Base-by-base conservation (phyloP, 2,797 vertebrate genomes). In the Lacerta agilis region DNA sequence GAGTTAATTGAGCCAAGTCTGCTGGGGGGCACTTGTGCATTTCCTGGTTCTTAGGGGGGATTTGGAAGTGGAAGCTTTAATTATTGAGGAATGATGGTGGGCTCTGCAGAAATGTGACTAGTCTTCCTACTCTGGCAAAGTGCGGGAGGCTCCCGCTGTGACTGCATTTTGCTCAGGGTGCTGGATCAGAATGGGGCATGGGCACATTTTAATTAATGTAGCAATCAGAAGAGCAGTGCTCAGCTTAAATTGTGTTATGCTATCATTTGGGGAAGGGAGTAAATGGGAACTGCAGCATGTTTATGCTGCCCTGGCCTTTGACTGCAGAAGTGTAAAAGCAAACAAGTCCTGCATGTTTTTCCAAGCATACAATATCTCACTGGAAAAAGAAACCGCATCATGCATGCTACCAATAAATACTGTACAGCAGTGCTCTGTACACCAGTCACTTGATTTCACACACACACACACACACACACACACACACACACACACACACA, bases 121-220 rank as follows among this genome's bases (percentile, higher is more conserved):
- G 79, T 86, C 92, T 55, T 95, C 91, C 91, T 82, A 78, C 91
- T 1, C 91, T 73, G 0, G 86, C 86, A 82, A 88, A 61, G 25
- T 58, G 78, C 25, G 11, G 55, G 17, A 73, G 36, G 33, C 23
- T 17, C 10, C 2, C 7, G 23, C 11, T 10, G 4, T 72, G 4
- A 1, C 0, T 92, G 87, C 81, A 86, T 25, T 41, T 78, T 18
- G n/a, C 0, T 3, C 0, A 0, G 45, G 75, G 87, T 88, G 43
- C 45, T 0, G 0, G 76, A 20, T 90, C 91, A 94, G 75, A 86
- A 88, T 1, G 1, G 82, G 77, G 29, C 77, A 33, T 84, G 90
- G 87, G 83, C 79, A 83, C 86, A 88, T 84, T 88, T 92, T 94
- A 90, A 95, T 95, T 94, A 95, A 89, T 38, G 6, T 72, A 90